Evolutionary conservation across 2,113 vertebrate species (phyloP).

Genomic region (Brachyhypopomus gauderio): DNA sequence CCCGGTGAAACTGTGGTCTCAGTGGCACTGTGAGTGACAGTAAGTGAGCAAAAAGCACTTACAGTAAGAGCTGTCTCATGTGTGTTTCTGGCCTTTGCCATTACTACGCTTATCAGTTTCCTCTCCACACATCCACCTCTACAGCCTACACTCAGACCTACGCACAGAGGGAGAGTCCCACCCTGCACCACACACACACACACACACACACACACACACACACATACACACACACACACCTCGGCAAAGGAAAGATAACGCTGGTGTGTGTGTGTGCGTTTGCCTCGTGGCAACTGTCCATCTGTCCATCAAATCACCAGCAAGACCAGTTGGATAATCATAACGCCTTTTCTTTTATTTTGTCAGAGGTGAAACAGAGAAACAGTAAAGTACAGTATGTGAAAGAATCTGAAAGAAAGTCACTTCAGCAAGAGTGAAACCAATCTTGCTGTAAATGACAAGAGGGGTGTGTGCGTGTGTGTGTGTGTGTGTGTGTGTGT

Average conservation of each 20-base stretch:
- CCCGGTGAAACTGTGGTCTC: constrained; percentile 7
- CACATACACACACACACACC: constrained; percentile 65
- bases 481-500: constrained; percentile 29
- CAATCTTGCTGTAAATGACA: constrained; percentile 51
- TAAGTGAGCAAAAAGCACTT: constrained; percentile 44
- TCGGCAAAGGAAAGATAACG: background rate
- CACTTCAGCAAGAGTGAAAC: constrained; percentile 42
- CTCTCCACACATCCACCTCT: constrained; percentile 48
- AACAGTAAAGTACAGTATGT: constrained; percentile 24
- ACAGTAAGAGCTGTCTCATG: constrained; percentile 62
- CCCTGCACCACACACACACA: constrained; percentile 38
- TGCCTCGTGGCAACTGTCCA: background rate
- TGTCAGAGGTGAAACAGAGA: constrained; percentile 18
- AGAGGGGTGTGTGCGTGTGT: constrained; percentile 13
- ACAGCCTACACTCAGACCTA: constrained; percentile 27
- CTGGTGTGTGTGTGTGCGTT: constrained; percentile 8
- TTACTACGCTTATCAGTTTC: constrained; percentile 48
- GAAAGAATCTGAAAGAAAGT: constrained; percentile 21
- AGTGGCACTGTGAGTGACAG: constrained; percentile 37
- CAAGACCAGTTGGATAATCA: background rate
- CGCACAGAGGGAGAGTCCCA: constrained; percentile 57
- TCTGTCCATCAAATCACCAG: constrained; percentile 9
- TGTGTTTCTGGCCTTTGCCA: constrained; percentile 14
- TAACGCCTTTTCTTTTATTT: too few species aligned
- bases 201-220: constrained; percentile 61